phyloP scores from a whole-genome alignment of 2,888 invertebrate species.

The Metallyticus violacea region DNA sequence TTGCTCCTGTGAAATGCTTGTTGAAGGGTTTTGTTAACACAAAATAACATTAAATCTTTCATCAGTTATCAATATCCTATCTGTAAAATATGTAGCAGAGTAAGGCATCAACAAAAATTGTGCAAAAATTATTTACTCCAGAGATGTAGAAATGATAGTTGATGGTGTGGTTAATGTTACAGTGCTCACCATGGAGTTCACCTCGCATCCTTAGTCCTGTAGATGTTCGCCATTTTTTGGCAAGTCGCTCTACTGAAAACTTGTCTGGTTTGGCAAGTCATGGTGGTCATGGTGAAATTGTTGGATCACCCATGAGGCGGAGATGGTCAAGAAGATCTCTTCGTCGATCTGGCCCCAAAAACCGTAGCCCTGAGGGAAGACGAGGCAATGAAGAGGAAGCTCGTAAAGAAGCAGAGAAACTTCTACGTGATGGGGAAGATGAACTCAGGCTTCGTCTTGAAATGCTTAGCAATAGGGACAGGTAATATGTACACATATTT shows the following conservation, averaged over 20 bases:
- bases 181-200: conserved; percentile 52
- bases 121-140: neutral
- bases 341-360: conserved; percentile 32
- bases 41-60: too few relatives aligned
- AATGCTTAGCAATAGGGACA: conserved; percentile 39
- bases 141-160: neutral
- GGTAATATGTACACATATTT: conserved; percentile 34
- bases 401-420: conserved; percentile 38
- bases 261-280: conserved; percentile 38
- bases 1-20: too few relatives aligned
- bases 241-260: conserved; percentile 49
- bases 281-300: conserved; percentile 37
- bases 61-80: neutral
- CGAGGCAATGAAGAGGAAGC: conserved; percentile 33
- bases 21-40: too few relatives aligned
- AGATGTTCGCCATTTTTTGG: conserved; percentile 47
- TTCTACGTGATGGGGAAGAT: conserved; percentile 41
- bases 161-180: conserved; percentile 20
- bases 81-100: too few relatives aligned
- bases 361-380: conserved; percentile 27
- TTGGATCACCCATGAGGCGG: conserved; percentile 44
- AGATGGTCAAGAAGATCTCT: conserved; percentile 44
- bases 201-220: conserved; percentile 50
- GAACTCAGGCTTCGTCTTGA: conserved; percentile 42
- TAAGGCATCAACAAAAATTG: too few relatives aligned